Percentiles rank a stretch among this genome's conserved stretches.
Conservation (phyloP, 2,113 vertebrate species). For the Charadrius vociferus region DNA sequence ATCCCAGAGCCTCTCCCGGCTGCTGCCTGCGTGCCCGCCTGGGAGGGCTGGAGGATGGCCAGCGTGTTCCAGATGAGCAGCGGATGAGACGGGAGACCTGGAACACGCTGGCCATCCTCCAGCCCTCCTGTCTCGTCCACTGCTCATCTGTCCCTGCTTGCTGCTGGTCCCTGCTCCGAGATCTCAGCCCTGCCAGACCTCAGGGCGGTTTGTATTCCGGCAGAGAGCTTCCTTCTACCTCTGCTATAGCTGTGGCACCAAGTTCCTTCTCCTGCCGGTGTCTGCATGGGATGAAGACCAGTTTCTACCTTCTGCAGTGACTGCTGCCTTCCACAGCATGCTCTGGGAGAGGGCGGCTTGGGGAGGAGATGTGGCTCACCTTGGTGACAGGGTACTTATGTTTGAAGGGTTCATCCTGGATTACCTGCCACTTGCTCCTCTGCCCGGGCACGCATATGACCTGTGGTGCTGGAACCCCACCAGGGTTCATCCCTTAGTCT, state of each 20-base stretch:
- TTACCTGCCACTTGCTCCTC: not conserved
- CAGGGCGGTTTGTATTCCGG: not conserved
- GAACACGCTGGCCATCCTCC: too few relatives aligned
- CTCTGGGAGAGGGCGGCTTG: not conserved
- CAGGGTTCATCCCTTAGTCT: not conserved
- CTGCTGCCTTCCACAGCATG: not conserved
- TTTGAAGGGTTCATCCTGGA: not conserved
- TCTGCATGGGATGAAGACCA: rapidly evolving
- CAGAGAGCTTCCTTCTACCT: not conserved
- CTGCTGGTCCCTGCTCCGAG: not conserved
- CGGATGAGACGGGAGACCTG: too few relatives aligned
- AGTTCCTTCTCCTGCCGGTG: not conserved
- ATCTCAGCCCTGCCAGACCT: not conserved
- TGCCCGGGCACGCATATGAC: not conserved
- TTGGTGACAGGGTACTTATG: not conserved
- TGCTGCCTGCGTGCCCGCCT: not conserved
- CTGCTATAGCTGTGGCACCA: rapidly evolving
- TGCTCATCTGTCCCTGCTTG: not conserved
- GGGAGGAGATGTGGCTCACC: not conserved
- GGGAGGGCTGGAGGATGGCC: not conserved
- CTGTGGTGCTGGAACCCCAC: not conserved
- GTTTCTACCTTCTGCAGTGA: not conserved
- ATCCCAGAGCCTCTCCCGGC: not conserved
- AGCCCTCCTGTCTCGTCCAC: rapidly evolving
- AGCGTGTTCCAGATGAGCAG: not conserved